phyloP scores from a whole-genome alignment of 2,797 vertebrate species.

The Alosa sapidissima region DNA sequence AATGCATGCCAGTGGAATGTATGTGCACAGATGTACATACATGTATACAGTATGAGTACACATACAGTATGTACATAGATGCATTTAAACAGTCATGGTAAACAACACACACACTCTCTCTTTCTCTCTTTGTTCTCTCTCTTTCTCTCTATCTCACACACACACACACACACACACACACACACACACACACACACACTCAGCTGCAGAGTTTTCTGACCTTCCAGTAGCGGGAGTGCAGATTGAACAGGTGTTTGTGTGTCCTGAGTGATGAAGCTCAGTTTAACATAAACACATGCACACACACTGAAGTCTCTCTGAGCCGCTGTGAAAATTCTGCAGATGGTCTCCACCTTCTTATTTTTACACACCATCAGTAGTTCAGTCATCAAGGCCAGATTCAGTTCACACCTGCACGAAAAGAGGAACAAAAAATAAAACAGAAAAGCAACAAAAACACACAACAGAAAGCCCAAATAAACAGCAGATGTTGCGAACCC shows the following conservation, averaged over 20 bases:
- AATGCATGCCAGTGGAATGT: background rate
- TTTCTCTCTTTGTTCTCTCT: background rate
- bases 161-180: slow-evolving; percentile 2
- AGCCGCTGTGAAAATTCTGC: background rate
- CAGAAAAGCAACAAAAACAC: background rate
- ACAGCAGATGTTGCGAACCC: background rate
- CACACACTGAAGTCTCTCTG: background rate
- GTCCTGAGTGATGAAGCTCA: background rate
- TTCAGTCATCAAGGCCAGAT: background rate
- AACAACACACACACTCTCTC: background rate
- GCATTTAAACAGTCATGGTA: background rate
- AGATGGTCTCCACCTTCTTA: background rate
- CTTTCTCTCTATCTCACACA: background rate
- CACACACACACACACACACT: background rate
- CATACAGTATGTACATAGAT: background rate
- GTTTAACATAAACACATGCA: background rate
- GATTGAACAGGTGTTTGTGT: slow-evolving; percentile 10
- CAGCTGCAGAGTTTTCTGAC: background rate
- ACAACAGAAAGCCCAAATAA: background rate
- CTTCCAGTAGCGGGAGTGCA: background rate
- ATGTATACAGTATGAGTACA: background rate
- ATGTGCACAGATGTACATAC: background rate
- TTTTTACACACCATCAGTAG: background rate
- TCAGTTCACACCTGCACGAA: background rate
- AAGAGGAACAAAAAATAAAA: background rate